phyloP scores from a whole-genome alignment of 1,140 invertebrate species.

The Musca vetustissima region DNA sequence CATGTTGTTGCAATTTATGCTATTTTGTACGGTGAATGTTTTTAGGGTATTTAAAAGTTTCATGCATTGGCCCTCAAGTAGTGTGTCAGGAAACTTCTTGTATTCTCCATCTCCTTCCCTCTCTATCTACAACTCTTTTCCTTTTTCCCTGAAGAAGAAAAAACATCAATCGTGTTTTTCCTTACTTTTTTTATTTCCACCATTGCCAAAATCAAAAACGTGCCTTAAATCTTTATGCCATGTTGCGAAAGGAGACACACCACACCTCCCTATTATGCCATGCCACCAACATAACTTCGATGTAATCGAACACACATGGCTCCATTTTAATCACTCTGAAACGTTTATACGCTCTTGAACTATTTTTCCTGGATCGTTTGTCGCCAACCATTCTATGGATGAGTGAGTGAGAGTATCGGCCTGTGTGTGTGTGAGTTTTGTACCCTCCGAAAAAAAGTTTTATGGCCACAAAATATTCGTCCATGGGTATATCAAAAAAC shows the following conservation, averaged over 20 bases:
- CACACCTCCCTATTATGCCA: too few relatives aligned
- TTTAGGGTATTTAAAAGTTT: not conserved
- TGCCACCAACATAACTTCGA: too few relatives aligned
- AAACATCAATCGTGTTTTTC: not conserved
- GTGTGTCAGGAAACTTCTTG: too few relatives aligned
- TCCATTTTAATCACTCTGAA: constrained; percentile 25
- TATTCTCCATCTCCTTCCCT: not conserved
- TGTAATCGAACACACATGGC: constrained; percentile 26
- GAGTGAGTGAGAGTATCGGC: too few relatives aligned
- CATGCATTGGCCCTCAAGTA: not conserved
- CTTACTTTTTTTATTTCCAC: not conserved
- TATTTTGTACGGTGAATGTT: not conserved
- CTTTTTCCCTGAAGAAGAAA: constrained; percentile 7
- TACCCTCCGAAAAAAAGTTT: not conserved
- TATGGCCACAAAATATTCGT: constrained; percentile 20
- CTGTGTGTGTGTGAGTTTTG: not conserved
- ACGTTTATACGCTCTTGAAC: constrained; percentile 5
- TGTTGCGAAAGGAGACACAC: too few relatives aligned
- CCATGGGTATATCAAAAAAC: not conserved
- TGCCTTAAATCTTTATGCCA: constrained; percentile 20
- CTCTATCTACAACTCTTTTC: constrained; percentile 12
- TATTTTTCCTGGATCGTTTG: not conserved
- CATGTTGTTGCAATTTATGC: not conserved
- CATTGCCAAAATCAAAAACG: not conserved
- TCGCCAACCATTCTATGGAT: too few relatives aligned